Evolutionary conservation across 2,113 vertebrate genomes (phyloP), one percentile per base, ranked within the genome.

Genomic region (Synodontis membranacea): DNA sequence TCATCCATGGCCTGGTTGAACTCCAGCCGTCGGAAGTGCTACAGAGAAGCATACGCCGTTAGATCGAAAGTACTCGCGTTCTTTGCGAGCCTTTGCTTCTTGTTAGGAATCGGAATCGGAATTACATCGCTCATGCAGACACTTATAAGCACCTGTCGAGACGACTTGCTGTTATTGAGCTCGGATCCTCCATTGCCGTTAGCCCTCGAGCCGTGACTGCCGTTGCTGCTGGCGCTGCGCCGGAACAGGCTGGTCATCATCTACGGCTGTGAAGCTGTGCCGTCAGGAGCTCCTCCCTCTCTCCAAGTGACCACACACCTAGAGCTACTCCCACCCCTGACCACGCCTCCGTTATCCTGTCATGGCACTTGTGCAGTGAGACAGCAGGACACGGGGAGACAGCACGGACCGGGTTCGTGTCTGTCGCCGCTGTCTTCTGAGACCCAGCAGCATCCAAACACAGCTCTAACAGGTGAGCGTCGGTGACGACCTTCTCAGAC

Each of bases 1-100:
- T 99, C 98, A 86, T 98, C 97, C 98, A 99, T 99, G 89, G 98
- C 98, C 94, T 99, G 97, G 94, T 97, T 99, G 92, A 99, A 99
- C 93, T 99, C 98, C 62, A 99, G 95, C 83, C 97, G 95, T 19
- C 97, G 94, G 46, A 99, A 96, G 90, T 97, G 97, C 87, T 52
- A 39, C 82, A 72, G 82, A 15, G 25, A 84, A 60, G 90, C 17
- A 5, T 17, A 52, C 9, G 37, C 21, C 2, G 54, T 74, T 46
- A 21, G 72, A 34, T 58, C 23, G 11, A 1, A 48, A 34, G 6
- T 4, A 19, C 31, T 78, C 1, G 12, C n/a, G 46, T 39, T 68
- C 62, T 19, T 85, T 15, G 39, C 68, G 42, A 42, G 37, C 39
- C 70, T 74, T 74, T 4, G 37, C 17, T 8, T 70, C 66, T 68